Evolutionary conservation across 2,113 vertebrate genomes (phyloP), one percentile per base, ranked within the genome.

Genomic region (Pterocles burchelli): DNA sequence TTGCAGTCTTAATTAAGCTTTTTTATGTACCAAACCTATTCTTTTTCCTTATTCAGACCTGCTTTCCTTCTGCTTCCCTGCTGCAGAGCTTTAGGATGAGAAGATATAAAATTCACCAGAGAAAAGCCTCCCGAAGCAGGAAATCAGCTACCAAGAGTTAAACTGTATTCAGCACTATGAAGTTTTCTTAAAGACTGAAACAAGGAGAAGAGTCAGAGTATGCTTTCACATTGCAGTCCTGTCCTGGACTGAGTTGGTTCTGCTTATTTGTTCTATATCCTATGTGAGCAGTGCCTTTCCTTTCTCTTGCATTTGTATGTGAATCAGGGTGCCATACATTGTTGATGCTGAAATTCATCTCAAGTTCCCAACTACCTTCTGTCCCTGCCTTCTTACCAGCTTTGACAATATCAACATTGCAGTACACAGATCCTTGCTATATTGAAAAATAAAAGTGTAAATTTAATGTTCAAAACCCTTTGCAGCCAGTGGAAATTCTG

Each of bases 231-330:
- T 54, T 70, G 25, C 34, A 80, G 48, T 77, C 29, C 11, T 67
- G 5, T 51, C 8, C 34, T 36, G 24, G 8, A 48, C 34, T 70
- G 34, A 65, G 24, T 52, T 38, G 5, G 5, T 79, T 76, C 16
- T 13, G 38, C 18, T 26, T 59, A 55, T 11, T 71, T 75, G 75
- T 93, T 17, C 6, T 57, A 6, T 31, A 67, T 72, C n/a, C 12
- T 52, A 3, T 0, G 1, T 41, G 3, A 85, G 19, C 8, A 43
- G 8, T 26, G 11, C 12, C 14, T 78, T 74, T 12, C 8, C 8
- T 85, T 48, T 45, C n/a, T 54, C 12, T 17, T 0, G 0, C 6
- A n/a, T 70, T 46, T 66, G 3, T 52, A 4, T n/a, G 16, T 43
- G 16, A 61, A 54, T 49, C 34, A 46, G 29, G 6, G n/a, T 38